Conservation (phyloP, 2,113 vertebrate genomes). For the Zosterops lateralis region DNA sequence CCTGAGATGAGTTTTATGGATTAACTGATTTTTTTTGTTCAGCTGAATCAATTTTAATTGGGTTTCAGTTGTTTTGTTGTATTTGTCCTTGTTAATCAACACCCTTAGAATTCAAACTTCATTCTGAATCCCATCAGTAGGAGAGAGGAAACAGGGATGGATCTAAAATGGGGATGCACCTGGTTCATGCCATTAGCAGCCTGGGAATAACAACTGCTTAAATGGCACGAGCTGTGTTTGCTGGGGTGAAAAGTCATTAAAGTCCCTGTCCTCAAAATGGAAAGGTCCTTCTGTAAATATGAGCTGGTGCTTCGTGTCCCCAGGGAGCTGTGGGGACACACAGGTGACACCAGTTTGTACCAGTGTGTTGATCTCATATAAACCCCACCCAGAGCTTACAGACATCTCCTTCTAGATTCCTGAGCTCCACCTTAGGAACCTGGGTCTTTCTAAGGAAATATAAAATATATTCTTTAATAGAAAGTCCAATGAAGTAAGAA, state of each 20-base stretch:
- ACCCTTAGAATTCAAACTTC: not conserved
- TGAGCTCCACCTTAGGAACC: not conserved
- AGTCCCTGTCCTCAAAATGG: not conserved
- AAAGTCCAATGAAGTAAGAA: not conserved
- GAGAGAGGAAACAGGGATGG: not conserved
- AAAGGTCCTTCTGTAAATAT: not conserved
- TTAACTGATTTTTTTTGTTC: not conserved
- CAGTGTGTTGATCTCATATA: not conserved
- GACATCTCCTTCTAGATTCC: not conserved
- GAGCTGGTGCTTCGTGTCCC: not conserved
- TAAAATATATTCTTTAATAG: not conserved
- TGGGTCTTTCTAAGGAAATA: not conserved
- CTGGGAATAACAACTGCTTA: not conserved
- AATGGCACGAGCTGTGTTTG: not conserved
- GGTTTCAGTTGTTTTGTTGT: not conserved
- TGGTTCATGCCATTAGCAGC: not conserved
- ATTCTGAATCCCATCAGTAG: not conserved
- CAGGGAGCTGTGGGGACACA: not conserved
- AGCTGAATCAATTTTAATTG: not conserved
- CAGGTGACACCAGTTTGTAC: not conserved
- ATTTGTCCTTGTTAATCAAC: not conserved
- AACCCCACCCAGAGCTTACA: not conserved
- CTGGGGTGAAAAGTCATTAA: not conserved
- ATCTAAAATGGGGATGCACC: not conserved
- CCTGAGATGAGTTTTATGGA: not conserved